Evolutionary conservation across 1,140 invertebrate species (phyloP), one percentile per base, ranked within the genome.

Genomic region (Caerostris darwini): DNA sequence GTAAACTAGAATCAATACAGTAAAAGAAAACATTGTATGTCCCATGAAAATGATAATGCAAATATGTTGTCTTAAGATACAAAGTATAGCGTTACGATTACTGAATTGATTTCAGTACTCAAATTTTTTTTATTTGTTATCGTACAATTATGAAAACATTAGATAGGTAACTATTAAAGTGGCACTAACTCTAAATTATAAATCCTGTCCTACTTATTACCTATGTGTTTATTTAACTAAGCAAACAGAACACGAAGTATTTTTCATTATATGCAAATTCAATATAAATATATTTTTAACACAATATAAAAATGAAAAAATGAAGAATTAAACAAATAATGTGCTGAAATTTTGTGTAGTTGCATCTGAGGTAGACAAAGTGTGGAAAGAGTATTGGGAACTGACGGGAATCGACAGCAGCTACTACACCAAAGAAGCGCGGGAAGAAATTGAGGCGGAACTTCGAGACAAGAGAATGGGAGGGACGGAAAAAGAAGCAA

Each of bases 381-480:
- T 92, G 0, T 94, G 89, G 89, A 71, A 61, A 3, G 61, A 58
- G 19, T 91, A 87, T n/a, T 50, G n/a, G 34, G 90, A 94, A 34
- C 6, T 91, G 53, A 14, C 12, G 2, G 94, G 94, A 12, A 94
- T 94, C 7, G 94, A 94, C 14, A 61, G 82, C 8, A 94, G 94
- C 53, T 94, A 87, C 67, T 87, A 54, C 54, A 92, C 94, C 8
- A 92, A 91, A 64, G 85, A 94, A 81, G 94, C 94, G 17, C 54
- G 85, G 56, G 94, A 94, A 19, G 94, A 94, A 54, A 91, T 94
- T 5, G 94, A 94, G 61, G 88, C 94, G 0, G 6, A 69, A 83
- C 77, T 94, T 50, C n/a, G 88, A 7, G 93, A 94, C 12, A 10
- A 69, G 53, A 94, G 81, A 90, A 77, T 58, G n/a, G 77, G 53